These are phyloP conservation scores for Aphidius gifuensis DNA, from an alignment of 1,140 invertebrate genomes.

Conservation along the genomic window DNA sequence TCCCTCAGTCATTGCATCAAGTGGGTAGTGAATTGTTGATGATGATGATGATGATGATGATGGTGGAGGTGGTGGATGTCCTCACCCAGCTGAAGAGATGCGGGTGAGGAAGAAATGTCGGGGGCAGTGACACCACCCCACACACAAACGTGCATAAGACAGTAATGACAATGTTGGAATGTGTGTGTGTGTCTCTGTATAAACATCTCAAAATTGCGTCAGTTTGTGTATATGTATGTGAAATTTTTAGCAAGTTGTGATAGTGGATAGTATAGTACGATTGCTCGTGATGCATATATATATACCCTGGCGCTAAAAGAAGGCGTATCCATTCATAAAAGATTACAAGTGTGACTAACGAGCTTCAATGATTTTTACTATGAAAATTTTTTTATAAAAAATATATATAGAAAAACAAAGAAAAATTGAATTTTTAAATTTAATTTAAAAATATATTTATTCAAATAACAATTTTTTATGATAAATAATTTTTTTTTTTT, in stretches of 20 bases:
- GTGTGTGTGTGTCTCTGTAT: background rate
- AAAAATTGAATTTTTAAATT: too few species aligned
- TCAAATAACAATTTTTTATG: too few species aligned
- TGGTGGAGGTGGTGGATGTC: too few species aligned
- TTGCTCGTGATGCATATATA: constrained; percentile 31
- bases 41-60: too few species aligned
- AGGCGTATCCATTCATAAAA: constrained; percentile 46
- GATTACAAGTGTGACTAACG: constrained; percentile 40
- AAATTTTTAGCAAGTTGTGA: constrained; percentile 10
- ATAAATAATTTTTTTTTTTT: background rate
- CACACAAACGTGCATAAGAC: too few species aligned
- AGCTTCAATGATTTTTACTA: constrained; percentile 22
- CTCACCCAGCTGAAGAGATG: too few species aligned
- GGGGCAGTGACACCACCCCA: too few species aligned
- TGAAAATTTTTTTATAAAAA: background rate
- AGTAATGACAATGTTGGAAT: background rate
- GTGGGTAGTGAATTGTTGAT: too few species aligned
- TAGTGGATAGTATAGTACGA: constrained; percentile 17
- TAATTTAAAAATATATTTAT: too few species aligned
- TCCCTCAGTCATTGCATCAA: too few species aligned
- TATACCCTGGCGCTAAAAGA: too few species aligned
- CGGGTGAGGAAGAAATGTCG: too few species aligned
- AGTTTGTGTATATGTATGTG: constrained; percentile 9
- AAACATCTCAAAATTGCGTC: background rate
- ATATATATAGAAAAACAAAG: background rate